Evolutionary conservation across 2,113 vertebrate genomes (phyloP).

Genomic region (Platichthys stellatus): DNA sequence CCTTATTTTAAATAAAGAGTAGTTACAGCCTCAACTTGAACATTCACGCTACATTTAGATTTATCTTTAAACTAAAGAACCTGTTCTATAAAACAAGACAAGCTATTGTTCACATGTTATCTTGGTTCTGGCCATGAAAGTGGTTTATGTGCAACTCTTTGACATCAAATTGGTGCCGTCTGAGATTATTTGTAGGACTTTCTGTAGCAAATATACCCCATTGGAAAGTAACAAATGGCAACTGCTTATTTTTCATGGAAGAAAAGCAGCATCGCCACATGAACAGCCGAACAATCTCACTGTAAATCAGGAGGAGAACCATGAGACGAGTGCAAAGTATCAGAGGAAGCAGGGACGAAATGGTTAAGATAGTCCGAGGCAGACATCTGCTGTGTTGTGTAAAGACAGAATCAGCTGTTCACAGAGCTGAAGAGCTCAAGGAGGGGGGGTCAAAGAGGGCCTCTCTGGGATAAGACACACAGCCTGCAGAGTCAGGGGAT

Average conservation of each 20-base stretch:
- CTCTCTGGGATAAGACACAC: slow-evolving; percentile 2
- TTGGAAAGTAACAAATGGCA: background rate
- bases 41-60: too few species aligned
- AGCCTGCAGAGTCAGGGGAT: too few species aligned
- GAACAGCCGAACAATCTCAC: background rate
- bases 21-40: too few species aligned
- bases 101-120: background rate
- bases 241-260: background rate
- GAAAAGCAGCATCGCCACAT: background rate
- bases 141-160: background rate
- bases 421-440: slow-evolving; percentile 6
- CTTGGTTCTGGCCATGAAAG: background rate
- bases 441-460: background rate
- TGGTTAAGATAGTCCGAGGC: background rate
- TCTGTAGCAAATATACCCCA: background rate
- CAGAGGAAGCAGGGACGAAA: background rate
- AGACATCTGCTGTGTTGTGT: background rate
- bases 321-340: background rate
- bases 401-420: slow-evolving; percentile 13
- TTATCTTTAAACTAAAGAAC: too few species aligned
- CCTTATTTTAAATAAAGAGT: too few species aligned
- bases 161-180: background rate
- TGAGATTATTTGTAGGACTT: background rate
- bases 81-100: too few species aligned
- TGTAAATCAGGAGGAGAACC: background rate